phyloP scores from a whole-genome alignment of 2,888 invertebrate genomes.

The Nudaria mundana region DNA sequence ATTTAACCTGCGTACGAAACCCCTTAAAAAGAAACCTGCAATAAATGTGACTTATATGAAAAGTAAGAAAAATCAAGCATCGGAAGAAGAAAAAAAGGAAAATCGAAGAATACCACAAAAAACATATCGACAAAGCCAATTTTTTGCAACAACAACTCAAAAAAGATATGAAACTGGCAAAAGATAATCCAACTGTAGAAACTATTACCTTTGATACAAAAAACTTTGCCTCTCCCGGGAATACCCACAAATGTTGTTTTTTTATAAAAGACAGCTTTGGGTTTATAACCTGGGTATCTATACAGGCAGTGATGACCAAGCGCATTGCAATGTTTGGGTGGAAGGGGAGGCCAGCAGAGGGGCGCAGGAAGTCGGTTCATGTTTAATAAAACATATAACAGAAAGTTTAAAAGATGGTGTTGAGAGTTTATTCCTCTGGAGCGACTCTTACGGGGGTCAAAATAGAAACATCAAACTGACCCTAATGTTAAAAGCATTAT shows the following conservation, averaged over 20 bases:
- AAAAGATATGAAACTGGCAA: constrained; percentile 7
- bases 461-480: constrained; percentile 13
- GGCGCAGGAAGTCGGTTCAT: constrained; percentile 20
- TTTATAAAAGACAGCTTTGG: constrained; percentile 25
- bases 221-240: constrained; percentile 13
- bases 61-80: not conserved
- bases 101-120: not conserved
- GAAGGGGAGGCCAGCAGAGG: constrained; percentile 24
- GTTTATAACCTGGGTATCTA: constrained; percentile 22
- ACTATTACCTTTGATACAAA: constrained; percentile 13
- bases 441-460: constrained; percentile 12
- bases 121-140: constrained; percentile 8
- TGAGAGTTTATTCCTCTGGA: constrained; percentile 10
- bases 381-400: constrained; percentile 8
- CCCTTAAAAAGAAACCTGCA: constrained; percentile 5
- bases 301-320: constrained; percentile 15
- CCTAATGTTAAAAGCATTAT: constrained; percentile 10
- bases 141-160: constrained; percentile 6
- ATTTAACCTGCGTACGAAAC: constrained; percentile 8
- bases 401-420: constrained; percentile 1
- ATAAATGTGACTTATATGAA: not conserved
- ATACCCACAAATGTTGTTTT: constrained; percentile 15
- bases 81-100: not conserved
- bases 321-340: constrained; percentile 19
- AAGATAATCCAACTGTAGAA: constrained; percentile 7